Evolutionary conservation across 2,113 vertebrate species (phyloP), one percentile per base, ranked within the genome.

Genomic region (Montifringilla adamsi): DNA sequence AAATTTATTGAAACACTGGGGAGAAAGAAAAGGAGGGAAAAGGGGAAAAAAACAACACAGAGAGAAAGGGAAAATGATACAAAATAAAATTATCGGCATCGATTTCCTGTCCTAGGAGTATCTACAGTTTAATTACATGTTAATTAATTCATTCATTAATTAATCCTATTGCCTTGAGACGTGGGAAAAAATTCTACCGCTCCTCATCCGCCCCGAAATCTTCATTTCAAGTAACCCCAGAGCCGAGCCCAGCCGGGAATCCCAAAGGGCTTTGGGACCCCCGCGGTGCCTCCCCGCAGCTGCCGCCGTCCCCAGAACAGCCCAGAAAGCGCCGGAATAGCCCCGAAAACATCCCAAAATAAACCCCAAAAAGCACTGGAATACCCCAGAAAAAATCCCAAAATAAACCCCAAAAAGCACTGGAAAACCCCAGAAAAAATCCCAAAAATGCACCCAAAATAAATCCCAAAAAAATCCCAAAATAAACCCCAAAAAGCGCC

Each of bases 31-130:
- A 97, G 49, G 82, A 96, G 58, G 73, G 76, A 53, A 49, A 62
- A 6, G 24, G 10, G 4, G 2, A 1, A 75, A 92, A 27, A 92
- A 95, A 84, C 30, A 78, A 97, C 96, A 97, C 96, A 96, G 95
- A 97, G 62, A 79, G 89, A 24, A 28, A 52, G 56, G 90, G 96
- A 93, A 98, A 98, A 98, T 98, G 98, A 98, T 98, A 98, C 98
- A 98, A 98, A 98, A 98, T 98, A 98, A 98, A 98, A 98, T 98
- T 98, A 98, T 98, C 97, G 96, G 98, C 98, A 98, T 98, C 97
- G 98, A 98, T 98, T 98, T 98, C 98, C 98, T 98, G 98, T 98
- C 97, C 98, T 98, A 98, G 97, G 97, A 98, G 97, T 98, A 98
- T 98, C 98, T 98, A 98, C 98, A 98, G 98, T 98, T 98, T 98